Evolutionary conservation across 2,113 vertebrate genomes (phyloP), one percentile per base, ranked within the genome.

Genomic region (Macrotus californicus): DNA sequence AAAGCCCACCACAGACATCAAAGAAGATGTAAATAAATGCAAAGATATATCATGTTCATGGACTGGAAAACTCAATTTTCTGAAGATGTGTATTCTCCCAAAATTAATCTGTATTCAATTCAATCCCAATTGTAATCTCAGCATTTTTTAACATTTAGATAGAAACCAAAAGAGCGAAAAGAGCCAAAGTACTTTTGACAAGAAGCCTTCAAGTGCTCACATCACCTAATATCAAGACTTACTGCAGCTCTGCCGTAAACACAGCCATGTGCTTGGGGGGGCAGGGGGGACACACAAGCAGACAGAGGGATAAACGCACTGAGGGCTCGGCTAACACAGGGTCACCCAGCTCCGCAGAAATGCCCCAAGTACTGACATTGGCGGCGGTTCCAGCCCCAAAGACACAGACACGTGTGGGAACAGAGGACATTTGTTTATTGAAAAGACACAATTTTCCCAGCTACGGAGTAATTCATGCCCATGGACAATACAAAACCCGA

Each of bases 241-340:
- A 21, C 15, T 59, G 7, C 11, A 26, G 22, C 19, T 26, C 18
- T 10, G 26, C 8, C 72, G 6, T 13, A 70, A 39, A 22, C 3
- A 56, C 69, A 66, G 21, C 31, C 4, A 24, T 11, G 22, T 7
- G 2, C 9, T 52, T 31, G 29, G 26, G 21, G 18, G 75, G 29
- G 59, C n/a, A n/a, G 41, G 10, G 36, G 12, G 21, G 39, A 88
- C 41, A 1, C 26, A 54, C 0, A 26, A 39, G 34, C 22, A 0
- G 26, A 16, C 26, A 19, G 48, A 83, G 46, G 18, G 67, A 14
- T 34, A 73, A 41, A 48, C 18, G 31, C 31, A 15, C 34, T 41
- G 6, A 4, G 18, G 18, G 12, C 19, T 39, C 4, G 26, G 56
- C 7, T 54, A 31, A 18, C 36, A 22, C 3, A 1, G 5, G 1